Conservation (phyloP, 2,113 vertebrate species). For the mouse (Mus musculus) region DNA sequence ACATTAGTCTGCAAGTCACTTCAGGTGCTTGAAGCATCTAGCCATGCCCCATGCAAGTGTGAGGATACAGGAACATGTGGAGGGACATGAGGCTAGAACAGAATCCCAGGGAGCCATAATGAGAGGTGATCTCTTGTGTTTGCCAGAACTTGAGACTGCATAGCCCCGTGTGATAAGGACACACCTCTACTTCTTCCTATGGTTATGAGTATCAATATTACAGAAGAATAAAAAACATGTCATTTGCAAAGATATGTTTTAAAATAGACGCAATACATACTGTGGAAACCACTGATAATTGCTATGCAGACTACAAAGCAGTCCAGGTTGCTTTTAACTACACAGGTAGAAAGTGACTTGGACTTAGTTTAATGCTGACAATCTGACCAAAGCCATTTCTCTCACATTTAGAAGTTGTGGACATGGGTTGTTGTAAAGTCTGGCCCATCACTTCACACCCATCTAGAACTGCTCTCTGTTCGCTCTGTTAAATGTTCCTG, state of each 20-base stretch:
- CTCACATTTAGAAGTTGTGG: background rate
- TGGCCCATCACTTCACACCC: background rate
- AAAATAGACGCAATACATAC: background rate
- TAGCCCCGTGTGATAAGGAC: background rate
- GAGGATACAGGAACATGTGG: accelerated
- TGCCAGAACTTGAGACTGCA: background rate
- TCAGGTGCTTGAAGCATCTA: background rate
- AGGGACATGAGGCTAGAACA: background rate
- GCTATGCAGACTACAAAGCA: background rate
- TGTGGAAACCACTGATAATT: slow-evolving; percentile 18
- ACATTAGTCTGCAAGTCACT: background rate
- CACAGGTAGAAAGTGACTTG: background rate
- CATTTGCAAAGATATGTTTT: slow-evolving; percentile 36
- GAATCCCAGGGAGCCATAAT: too few species aligned
- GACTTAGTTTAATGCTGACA: background rate
- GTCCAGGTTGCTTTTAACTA: background rate
- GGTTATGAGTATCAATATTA: background rate
- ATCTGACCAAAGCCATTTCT: background rate
- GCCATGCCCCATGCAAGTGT: background rate
- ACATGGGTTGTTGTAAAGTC: background rate
- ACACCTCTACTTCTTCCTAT: background rate
- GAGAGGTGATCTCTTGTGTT: accelerated
- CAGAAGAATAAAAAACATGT: background rate
- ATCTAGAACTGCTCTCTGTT: background rate
- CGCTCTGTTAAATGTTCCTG: slow-evolving; percentile 21